Percentiles rank a stretch among this genome's conserved stretches.
Conservation (phyloP, 2,113 vertebrate species). For the Apus apus region DNA sequence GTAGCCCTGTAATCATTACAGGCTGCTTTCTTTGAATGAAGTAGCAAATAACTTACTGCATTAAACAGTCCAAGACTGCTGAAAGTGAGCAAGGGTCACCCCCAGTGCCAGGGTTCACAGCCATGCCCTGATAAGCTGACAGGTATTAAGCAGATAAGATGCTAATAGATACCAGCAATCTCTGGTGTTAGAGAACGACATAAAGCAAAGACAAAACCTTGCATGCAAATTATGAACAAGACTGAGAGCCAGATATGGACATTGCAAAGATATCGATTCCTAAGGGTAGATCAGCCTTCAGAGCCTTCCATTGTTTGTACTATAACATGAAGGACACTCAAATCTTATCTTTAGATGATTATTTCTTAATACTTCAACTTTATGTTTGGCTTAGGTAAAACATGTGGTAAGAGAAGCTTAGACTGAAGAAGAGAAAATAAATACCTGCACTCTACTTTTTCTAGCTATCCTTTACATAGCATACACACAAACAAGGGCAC, state of each 20-base stretch:
- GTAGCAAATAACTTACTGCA: neutral
- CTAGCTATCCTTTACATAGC: neutral
- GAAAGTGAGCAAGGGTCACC: neutral
- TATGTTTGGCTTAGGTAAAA: neutral
- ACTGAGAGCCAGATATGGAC: neutral
- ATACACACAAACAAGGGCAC: neutral
- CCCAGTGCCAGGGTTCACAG: neutral
- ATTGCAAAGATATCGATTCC: neutral
- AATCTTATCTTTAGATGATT: neutral
- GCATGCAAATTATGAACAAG: neutral
- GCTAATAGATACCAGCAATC: neutral
- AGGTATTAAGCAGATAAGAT: neutral
- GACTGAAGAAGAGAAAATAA: neutral
- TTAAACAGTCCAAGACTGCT: neutral
- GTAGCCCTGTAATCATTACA: neutral
- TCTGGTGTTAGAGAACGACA: neutral
- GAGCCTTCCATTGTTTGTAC: neutral
- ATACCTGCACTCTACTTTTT: neutral
- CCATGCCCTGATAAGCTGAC: neutral
- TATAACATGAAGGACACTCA: neutral
- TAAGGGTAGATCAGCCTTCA: neutral
- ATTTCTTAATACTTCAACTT: neutral
- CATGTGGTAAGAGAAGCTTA: fast-evolving
- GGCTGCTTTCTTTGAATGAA: neutral
- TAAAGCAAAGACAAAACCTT: neutral